Base-by-base conservation (phyloP, 2,113 vertebrate genomes). In the Nerophis lumbriciformis region DNA sequence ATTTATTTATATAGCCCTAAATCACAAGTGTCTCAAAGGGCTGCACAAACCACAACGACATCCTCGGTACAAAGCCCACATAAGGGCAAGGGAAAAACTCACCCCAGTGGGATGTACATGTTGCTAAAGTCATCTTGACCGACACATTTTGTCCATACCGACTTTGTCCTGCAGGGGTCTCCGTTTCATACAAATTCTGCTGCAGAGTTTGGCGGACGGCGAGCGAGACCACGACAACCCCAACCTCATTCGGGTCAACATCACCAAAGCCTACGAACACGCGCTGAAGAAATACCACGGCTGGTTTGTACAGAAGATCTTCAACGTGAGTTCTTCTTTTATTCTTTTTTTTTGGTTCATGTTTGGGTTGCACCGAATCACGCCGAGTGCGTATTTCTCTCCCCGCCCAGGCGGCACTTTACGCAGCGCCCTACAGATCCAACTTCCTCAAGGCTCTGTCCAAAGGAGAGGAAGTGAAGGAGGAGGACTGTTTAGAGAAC, bases 401-500 rank as follows among this genome's bases (percentile, higher is more conserved):
- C 39, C 1, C 39, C 16, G 66, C 66, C 0, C 14, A 99, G 96
- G 91, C 92, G 12, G 95, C 93, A 0, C 79, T 97, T 37, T 79
- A 90, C 0, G 94, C 94, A 1, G 94, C 95, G 1, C 95, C 96
- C 0, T 97, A 95, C 84, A 93, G 88, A 72, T 94, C 95, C 0
- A 93, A 97, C 74, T 91, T 98, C 83, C 88, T 98, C 56, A 97
- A 95, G 55, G 93, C 96, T 0, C 82, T 99, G 5, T 96, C 97
- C n/a, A 97, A 97, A 68, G 95, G 95, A 8, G 91, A 92, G 67
- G 91, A 91, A 1, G 92, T 95, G 44, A 91, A 89, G 0, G 95
- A 98, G 65, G 96, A 97, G 48, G 93, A 94, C 6, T 98, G 93
- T 75, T 66, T 98, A 58, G 91, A 90, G 48, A 94, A 95, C 42